Base-by-base conservation (phyloP, 2,888 invertebrate species). In the Ophion ellenae region DNA sequence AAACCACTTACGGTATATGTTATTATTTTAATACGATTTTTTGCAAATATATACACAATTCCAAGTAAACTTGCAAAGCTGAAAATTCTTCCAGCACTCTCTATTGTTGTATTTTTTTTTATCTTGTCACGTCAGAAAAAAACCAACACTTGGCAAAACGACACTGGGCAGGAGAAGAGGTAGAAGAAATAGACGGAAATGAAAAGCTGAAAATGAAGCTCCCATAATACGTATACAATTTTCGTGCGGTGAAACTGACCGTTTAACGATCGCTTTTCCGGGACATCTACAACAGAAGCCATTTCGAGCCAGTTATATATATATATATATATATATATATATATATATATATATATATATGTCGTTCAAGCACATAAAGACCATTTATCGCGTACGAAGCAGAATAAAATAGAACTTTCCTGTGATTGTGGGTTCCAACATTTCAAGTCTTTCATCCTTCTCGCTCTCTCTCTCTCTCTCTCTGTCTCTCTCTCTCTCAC, bases 221-320 rank as follows among this genome's bases (percentile, higher is more conserved):
- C 4, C 2, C 32, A 24, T 53, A 14, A 24, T 20, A 7, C 57
- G 59, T 36, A 47, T 36, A 9, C 61, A 79, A 63, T 69, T 81
- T 71, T 78, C 63, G 53, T 63, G 70, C 70, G 32, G 61, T 63
- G 17, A 73, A 73, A 61, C 63, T 67, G 53, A 32, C 70, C 69
- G 81, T 63, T 76, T 81, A 80, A 85, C 85, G 83, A 81, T 85
- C 67, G 83, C 81, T 83, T 75, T 78, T 57, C 14, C 11, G 53
- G 28, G 73, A 70, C 45, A 73, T 70, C 81, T 11, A 53, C 74
- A 40, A 61, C 28, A 40, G 67, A 47, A 74, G 47, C 32, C 36
- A 59, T 73, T 32, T 28, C 57, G 57, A 57, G 57, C 24, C 32
- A 47, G 28, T 71, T 61, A 40, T 40, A 45, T 17, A 40, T 2